Base-by-base conservation (phyloP, 1,140 invertebrate species). In the Psix sp. region DNA sequence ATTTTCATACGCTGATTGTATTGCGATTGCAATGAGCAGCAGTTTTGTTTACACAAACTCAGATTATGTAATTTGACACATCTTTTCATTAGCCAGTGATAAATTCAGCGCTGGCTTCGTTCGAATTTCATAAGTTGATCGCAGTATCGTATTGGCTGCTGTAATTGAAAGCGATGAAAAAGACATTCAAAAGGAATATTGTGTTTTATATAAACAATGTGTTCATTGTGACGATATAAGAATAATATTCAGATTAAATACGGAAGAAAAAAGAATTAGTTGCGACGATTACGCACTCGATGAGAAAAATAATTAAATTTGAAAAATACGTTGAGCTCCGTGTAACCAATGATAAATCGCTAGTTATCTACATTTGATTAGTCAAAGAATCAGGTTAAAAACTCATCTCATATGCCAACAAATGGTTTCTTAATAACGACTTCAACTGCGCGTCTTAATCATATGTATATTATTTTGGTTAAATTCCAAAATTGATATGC, bases 381-480 rank as follows among this genome's bases (percentile, higher is more conserved):
- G 21, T 40, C 1, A 38, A 54, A 20, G 10, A 42, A 42, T 54
- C 36, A 54, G 15, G 15, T 40, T 40, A 52, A 17, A 42, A 39
- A 54, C 36, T 40, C 7, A 16, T 7, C 15, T 20, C 18, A n/a
- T n/a, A n/a, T 56, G 39, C 52, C 39, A 56, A 56, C 16, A 42
- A 56, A 20, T 33, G 26, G 26, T 43, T 56, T 56, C 52, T 56
- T 54, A 42, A 54, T 54, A 29, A 38, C 51, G 31, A 59, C 43
- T 56, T 42, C 43, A 33, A 56, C 35, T 21, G 14, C 17, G 29
- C 35, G 13, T 15, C 14, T 10, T 15, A n/a, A 33, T 14, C 17
- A 14, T 14, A 35, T 13, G 33, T 31, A 9, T 29, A 46, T 31
- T 29, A 46, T 29, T n/a, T n/a, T n/a, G n/a, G n/a, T n/a, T n/a